Percentiles rank a stretch among this genome's conserved stretches.
phyloP scores from a whole-genome alignment of 1,140 invertebrate species.

The Bombyx mandarina region DNA sequence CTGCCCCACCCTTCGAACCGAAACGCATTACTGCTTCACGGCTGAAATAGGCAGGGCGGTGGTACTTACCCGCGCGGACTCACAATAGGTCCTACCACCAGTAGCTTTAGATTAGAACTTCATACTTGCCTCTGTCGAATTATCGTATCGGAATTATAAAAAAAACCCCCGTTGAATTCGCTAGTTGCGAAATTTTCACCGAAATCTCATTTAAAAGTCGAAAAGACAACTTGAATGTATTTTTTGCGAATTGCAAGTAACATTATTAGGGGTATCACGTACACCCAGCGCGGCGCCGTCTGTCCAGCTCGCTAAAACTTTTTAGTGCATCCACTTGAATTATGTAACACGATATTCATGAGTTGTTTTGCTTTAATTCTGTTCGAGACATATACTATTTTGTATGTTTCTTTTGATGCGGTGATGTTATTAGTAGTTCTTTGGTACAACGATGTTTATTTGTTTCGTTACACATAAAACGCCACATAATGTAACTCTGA shows the following conservation, averaged over 20 bases:
- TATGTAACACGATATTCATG: constrained; percentile 47
- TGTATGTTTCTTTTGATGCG: constrained; percentile 3
- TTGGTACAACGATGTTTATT: too few relatives aligned
- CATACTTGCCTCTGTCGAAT: too few relatives aligned
- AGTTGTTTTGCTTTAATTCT: constrained; percentile 25
- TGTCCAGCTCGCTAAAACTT: constrained; percentile 12
- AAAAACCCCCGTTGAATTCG: neutral
- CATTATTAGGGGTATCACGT: constrained; percentile 11
- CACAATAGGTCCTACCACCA: too few relatives aligned
- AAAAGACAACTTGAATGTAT: too few relatives aligned
- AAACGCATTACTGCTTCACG: too few relatives aligned
- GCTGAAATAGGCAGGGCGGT: too few relatives aligned
- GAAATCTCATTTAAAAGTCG: neutral
- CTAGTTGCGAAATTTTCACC: constrained; percentile 1
- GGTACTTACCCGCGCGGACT: too few relatives aligned
- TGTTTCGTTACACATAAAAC: too few relatives aligned
- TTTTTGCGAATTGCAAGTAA: neutral
- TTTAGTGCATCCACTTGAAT: constrained; percentile 29
- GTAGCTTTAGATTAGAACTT: too few relatives aligned
- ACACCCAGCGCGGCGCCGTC: constrained; percentile 17
- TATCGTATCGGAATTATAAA: neutral
- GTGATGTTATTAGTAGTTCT: too few relatives aligned
- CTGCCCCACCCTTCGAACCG: too few relatives aligned
- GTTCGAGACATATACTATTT: neutral
- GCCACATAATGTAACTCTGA: too few relatives aligned